These are phyloP conservation scores for Azemiops feae DNA, from an alignment of 2,113 vertebrate genomes.

Conservation along the genomic window DNA sequence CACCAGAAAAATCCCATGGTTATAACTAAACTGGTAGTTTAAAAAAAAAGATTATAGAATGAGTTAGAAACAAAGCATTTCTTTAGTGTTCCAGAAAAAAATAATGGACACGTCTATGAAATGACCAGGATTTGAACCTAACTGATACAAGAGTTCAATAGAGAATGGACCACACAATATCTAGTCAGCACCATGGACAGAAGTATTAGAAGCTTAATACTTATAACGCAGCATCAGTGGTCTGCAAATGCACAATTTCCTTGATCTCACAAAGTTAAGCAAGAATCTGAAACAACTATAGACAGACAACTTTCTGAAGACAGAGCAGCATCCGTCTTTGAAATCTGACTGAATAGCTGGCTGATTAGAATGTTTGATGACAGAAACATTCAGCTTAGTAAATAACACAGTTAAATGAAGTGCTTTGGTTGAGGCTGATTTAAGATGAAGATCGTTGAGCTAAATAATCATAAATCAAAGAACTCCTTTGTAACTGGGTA, in stretches of 20 bases:
- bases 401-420: conserved; percentile 13
- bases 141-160: neutral
- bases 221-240: neutral
- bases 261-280: neutral
- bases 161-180: neutral
- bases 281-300: neutral
- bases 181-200: neutral
- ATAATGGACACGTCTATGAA: neutral
- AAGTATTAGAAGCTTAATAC: neutral
- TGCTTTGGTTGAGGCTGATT: conserved; percentile 14
- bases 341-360: conserved; percentile 12
- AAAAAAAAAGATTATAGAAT: neutral
- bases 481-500: neutral
- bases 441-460: conserved; percentile 3
- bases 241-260: neutral
- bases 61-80: neutral
- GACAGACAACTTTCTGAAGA: neutral
- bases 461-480: conserved; percentile 22
- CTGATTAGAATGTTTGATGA: conserved; percentile 23
- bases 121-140: neutral
- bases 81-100: neutral
- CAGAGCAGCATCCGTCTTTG: neutral
- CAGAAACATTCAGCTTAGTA: conserved; percentile 18
- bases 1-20: neutral
- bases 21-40: neutral